Base-by-base conservation (phyloP, 2,888 invertebrate species). In the Allacma fusca region DNA sequence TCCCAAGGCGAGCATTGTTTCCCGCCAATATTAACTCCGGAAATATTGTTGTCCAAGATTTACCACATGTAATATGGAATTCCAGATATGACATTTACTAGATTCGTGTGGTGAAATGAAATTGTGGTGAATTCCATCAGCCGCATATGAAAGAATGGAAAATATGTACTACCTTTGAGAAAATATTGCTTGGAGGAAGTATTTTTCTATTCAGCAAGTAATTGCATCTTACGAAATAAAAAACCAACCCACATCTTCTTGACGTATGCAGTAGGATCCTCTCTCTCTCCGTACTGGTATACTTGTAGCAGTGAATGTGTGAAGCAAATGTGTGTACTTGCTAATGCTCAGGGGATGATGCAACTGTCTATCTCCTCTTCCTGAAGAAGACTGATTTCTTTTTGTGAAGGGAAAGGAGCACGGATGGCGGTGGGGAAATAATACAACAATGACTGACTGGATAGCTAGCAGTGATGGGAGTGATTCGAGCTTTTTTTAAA, bases 171-270 rank as follows among this genome's bases (percentile, higher is more conserved):
- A 19, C 50, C 16, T 16, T 9, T 19, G 50, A 40, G 50, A n/a
- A 50, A 50, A 50, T 50, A 50, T 50, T 50, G 19, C 50, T 50
- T 19, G 50, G 19, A n/a, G 5, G 19, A 50, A 50, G 50, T 13
- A 13, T 13, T 50, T n/a, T 50, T n/a, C 50, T 50, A 5, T 50
- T 50, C 50, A 50, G 2, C 50, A n/a, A 50, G 50, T 50, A 50
- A 50, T 50, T 50, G 50, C 50, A 50, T 50, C 50, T 50, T 50
- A 16, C 19, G 50, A 50, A 50, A 50, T 50, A 50, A 50, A 50
- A 50, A 50, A 16, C 50, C 50, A 50, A 1, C 5, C n/a, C 50
- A n/a, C 50, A 50, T 50, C 50, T 50, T n/a, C 50, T 13, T 50
- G 50, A 34, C 34, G 34, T 34, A n/a, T n/a, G n/a, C n/a, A 34